Evolutionary conservation across 2,888 invertebrate genomes (phyloP), one percentile per base, ranked within the genome.

Genomic region (Bombyx huttoni): DNA sequence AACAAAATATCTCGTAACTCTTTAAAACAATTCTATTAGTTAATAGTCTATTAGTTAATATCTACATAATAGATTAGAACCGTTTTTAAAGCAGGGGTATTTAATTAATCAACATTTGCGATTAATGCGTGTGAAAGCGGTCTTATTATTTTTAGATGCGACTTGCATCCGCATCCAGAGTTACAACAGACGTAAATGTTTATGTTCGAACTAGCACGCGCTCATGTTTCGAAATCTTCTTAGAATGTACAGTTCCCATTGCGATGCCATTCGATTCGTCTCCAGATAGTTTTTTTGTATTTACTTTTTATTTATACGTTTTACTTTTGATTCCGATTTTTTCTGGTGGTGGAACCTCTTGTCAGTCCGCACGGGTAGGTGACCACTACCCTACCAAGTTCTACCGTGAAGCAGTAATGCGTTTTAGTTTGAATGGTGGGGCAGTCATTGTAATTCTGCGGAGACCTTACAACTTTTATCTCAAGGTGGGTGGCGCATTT

Each of bases 161-260:
- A 56, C 69, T 69, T 78, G 75, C 80, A 79, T 76, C 78, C 77
- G 77, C 73, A 68, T 78, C 72, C 70, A 70, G 69, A 78, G 72
- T 78, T 77, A 78, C 70, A 78, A 70, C 70, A 70, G 68, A 70
- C 65, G 69, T 74, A 76, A 77, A 78, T 86, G 82, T 87, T 88
- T 87, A 87, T 81, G 76, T 78, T 79, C 65, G 60, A 75, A 72
- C 78, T 68, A 73, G 73, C 72, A 68, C 73, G 64, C 64, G 72
- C 70, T 73, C 63, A 67, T 63, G 68, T 81, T 80, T 81, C 77
- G 79, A 80, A 77, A 81, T 76, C 68, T 79, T 79, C 79, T 62
- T 64, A 74, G 76, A 80, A 76, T 67, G 65, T 69, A 69, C 63
- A 67, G 61, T 60, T 65, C 61, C 61, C 65, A 63, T 59, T 67